Conservation (phyloP, 2,888 invertebrate genomes). For the Eulithis prunata region DNA sequence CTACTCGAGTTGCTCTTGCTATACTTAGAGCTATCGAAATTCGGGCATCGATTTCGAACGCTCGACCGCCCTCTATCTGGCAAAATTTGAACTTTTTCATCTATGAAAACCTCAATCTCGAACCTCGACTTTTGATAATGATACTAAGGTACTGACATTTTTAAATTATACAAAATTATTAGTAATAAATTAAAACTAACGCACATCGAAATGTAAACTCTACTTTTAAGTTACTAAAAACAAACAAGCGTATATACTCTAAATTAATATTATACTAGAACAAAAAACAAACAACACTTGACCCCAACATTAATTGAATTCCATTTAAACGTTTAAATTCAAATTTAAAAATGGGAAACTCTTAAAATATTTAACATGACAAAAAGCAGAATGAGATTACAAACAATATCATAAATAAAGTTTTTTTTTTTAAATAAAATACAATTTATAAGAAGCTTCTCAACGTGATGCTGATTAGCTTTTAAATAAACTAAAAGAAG, state of each 20-base stretch:
- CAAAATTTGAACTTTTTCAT: too few relatives aligned
- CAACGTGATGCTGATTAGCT: conserved; percentile 63
- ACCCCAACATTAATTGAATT: conserved; percentile 56
- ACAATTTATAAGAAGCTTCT: conserved; percentile 62
- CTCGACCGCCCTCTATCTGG: too few relatives aligned
- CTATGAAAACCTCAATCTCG: too few relatives aligned
- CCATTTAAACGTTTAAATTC: conserved; percentile 49
- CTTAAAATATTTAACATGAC: conserved; percentile 57
- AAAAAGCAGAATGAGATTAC: conserved; percentile 19
- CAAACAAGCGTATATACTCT: conserved; percentile 14
- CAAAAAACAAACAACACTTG: conserved; percentile 53
- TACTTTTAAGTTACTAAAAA: background rate
- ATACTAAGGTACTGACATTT: too few relatives aligned
- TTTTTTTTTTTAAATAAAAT: conserved; percentile 51
- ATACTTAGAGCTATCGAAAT: too few relatives aligned
- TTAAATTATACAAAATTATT: too few relatives aligned
- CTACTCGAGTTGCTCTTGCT: too few relatives aligned
- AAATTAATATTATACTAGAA: conserved; percentile 45
- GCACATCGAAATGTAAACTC: background rate
- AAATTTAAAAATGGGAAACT: conserved; percentile 50
- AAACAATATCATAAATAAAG: conserved; percentile 50
- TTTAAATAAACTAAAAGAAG: conserved; percentile 64
- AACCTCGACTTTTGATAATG: too few relatives aligned
- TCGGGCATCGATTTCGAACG: too few relatives aligned
- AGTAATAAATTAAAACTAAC: too few relatives aligned